A percentile compares a stretch with the other conserved stretches of the same genome.
Conservation (phyloP, 1,140 invertebrate species). For the Hirudo medicinalis region DNA sequence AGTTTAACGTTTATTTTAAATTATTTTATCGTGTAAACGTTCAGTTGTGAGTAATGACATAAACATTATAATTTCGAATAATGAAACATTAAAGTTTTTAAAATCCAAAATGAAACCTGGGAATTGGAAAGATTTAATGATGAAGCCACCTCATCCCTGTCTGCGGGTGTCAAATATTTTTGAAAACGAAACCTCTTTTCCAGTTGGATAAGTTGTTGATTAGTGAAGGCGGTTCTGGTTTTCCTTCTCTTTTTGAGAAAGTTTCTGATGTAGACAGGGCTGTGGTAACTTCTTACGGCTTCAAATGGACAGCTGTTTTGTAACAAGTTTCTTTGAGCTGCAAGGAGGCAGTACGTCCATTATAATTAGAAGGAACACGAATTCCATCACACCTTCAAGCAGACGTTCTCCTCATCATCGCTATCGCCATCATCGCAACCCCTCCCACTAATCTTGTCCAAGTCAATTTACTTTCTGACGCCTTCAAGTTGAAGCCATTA, state of each 20-base stretch:
- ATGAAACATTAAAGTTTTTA: too few species aligned
- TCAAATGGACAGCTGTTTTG: not conserved
- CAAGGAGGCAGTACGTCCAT: not conserved
- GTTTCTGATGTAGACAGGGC: not conserved
- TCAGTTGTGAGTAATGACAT: too few species aligned
- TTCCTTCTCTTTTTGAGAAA: slow-evolving; percentile 82
- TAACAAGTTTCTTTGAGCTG: not conserved
- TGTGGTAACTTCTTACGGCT: not conserved
- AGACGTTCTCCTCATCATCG: not conserved
- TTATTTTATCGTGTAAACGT: too few species aligned
- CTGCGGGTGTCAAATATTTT: slow-evolving; percentile 90
- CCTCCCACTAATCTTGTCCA: too few species aligned
- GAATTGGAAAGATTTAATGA: slow-evolving; percentile 74
- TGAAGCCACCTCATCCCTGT: slow-evolving; percentile 86
- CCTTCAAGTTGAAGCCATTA: too few species aligned
- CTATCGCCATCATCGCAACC: not conserved
- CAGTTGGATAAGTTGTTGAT: slow-evolving; percentile 93
- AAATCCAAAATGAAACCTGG: slow-evolving; percentile 41
- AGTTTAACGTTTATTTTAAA: too few species aligned
- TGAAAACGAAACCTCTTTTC: slow-evolving; percentile 94
- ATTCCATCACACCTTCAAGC: not conserved
- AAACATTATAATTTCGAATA: too few species aligned
- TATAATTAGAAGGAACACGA: slow-evolving; percentile 1
- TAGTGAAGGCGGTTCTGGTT: slow-evolving; percentile 91
- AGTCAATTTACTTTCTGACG: too few species aligned